These are phyloP conservation scores for Catamblyrhynchus diadema DNA, from an alignment of 2,797 vertebrate genomes.

Conservation along the genomic window DNA sequence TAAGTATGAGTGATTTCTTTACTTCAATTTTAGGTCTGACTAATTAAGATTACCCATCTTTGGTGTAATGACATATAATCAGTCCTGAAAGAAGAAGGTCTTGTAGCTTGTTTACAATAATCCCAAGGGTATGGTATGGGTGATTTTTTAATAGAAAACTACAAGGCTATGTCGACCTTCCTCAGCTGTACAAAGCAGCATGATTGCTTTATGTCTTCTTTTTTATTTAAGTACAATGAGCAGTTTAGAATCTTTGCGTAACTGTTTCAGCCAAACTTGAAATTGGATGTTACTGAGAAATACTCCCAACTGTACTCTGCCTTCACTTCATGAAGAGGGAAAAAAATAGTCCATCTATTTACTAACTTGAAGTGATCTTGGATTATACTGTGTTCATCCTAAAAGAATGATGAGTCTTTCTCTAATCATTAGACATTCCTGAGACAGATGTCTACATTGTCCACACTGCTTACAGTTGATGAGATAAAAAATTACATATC, in stretches of 20 bases:
- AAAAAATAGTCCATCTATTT: background rate
- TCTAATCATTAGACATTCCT: background rate
- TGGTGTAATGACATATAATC: background rate
- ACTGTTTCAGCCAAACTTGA: background rate
- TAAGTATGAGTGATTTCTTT: background rate
- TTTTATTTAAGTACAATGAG: background rate
- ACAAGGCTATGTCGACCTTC: background rate
- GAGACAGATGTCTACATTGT: rapidly evolving
- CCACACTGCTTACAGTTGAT: background rate
- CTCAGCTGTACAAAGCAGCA: background rate
- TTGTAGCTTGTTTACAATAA: background rate
- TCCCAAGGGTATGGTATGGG: background rate
- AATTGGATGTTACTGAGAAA: background rate
- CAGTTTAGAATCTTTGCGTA: background rate
- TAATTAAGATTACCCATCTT: background rate
- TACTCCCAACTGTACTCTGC: background rate
- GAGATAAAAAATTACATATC: background rate
- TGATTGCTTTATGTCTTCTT: background rate
- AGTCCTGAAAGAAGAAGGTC: background rate
- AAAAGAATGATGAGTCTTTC: background rate
- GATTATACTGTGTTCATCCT: background rate
- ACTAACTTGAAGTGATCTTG: background rate
- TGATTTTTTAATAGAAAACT: background rate
- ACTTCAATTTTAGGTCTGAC: background rate
- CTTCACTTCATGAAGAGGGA: background rate